phyloP scores from a whole-genome alignment of 23 tunicate species.

The Ciona savignyi region DNA sequence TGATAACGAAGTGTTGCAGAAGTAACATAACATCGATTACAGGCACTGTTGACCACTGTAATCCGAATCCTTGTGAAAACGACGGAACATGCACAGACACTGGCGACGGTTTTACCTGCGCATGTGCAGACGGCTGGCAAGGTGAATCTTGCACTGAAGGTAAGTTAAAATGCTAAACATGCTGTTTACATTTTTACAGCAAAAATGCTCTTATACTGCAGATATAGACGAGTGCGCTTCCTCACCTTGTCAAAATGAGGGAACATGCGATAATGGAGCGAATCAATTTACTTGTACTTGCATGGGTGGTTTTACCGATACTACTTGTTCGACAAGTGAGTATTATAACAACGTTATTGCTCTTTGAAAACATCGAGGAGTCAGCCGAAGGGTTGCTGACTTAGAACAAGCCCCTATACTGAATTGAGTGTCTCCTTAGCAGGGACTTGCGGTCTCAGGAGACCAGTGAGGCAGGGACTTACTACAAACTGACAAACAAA shows the following conservation, averaged over 20 bases:
- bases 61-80: slow-evolving; percentile 93
- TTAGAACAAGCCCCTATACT: neutral
- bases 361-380: no score
- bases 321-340: slow-evolving; percentile 38
- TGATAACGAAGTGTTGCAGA: neutral
- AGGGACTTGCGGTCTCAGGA: no score
- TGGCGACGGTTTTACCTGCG: slow-evolving; percentile 58
- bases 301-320: slow-evolving; percentile 50
- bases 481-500: no score
- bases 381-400: neutral
- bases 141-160: slow-evolving; percentile 62
- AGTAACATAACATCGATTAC: no score
- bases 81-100: slow-evolving; percentile 59
- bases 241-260: slow-evolving; percentile 78
- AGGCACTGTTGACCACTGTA: slow-evolving; percentile 65
- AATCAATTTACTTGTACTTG: slow-evolving; percentile 61
- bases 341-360: no score
- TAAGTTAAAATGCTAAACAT: neutral
- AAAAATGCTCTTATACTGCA: neutral
- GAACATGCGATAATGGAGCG: slow-evolving; percentile 35
- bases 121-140: slow-evolving; percentile 61
- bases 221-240: slow-evolving; percentile 90
- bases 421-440: no score
- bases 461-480: no score
- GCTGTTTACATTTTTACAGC: neutral